Percentiles rank a stretch among this genome's conserved stretches.
Conservation (phyloP, 1,140 invertebrate species). For the Eufriesea mexicana region DNA sequence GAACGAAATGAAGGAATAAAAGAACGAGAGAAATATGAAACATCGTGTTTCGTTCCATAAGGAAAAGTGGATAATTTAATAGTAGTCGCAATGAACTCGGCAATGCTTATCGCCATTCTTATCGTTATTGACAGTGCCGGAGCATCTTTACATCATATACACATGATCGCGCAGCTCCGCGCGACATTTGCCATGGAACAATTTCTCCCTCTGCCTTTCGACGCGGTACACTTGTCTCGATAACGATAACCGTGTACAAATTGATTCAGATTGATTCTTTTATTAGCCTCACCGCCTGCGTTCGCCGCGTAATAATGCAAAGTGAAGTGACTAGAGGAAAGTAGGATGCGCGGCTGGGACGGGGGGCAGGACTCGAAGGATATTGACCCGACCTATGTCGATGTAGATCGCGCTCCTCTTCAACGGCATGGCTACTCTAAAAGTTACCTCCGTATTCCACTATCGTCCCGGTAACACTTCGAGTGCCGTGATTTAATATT, state of each 20-base stretch:
- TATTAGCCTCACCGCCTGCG: neutral
- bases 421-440: constrained; percentile 2
- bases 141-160: neutral
- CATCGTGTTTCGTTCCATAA: neutral
- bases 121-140: constrained; percentile 2
- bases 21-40: neutral
- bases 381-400: constrained; percentile 27
- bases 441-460: constrained; percentile 16
- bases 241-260: constrained; percentile 3
- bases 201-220: neutral
- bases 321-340: neutral
- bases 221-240: neutral
- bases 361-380: constrained; percentile 19
- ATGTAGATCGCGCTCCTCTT: constrained; percentile 32
- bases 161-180: too few relatives aligned
- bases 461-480: constrained; percentile 3
- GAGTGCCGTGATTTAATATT: constrained; percentile 26
- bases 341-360: neutral
- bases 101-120: neutral
- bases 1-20: neutral
- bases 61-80: neutral
- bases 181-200: neutral
- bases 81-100: neutral
- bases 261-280: neutral
- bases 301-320: neutral